Evolutionary conservation across 2,113 vertebrate species (phyloP).

Genomic region (Petroica traversi): DNA sequence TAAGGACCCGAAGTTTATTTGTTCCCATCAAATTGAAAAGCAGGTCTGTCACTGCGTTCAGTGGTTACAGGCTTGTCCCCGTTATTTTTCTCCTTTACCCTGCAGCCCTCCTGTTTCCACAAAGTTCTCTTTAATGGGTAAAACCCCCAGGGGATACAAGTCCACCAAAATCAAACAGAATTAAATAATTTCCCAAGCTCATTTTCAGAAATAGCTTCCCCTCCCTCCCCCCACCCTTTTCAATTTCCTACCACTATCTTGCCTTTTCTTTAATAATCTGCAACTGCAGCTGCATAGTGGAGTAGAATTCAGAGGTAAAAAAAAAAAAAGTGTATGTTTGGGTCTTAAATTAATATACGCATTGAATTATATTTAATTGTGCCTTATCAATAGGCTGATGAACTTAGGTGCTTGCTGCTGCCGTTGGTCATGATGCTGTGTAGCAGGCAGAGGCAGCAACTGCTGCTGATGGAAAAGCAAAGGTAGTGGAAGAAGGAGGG

Average conservation of each 20-base stretch:
- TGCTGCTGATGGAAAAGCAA: conserved; percentile 53
- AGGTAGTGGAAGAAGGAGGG: conserved; percentile 54
- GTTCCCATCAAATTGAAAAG: background rate
- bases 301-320: background rate
- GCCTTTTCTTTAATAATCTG: background rate
- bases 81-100: background rate
- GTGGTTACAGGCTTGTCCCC: background rate
- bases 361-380: background rate
- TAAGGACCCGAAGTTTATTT: background rate
- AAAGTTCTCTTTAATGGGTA: background rate
- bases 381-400: background rate
- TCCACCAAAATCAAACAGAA: background rate
- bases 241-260: background rate
- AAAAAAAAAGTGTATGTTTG: background rate
- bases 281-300: background rate
- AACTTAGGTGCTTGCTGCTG: conserved; percentile 5
- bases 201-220: too few relatives aligned
- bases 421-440: conserved; percentile 25
- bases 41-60: background rate
- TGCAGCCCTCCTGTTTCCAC: accelerated
- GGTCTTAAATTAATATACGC: background rate
- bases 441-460: conserved; percentile 18
- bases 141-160: background rate
- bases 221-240: too few relatives aligned
- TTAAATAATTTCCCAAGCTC: background rate